These are phyloP conservation scores for Zosterops lateralis DNA, from an alignment of 2,113 vertebrate species.

Conservation along the genomic window DNA sequence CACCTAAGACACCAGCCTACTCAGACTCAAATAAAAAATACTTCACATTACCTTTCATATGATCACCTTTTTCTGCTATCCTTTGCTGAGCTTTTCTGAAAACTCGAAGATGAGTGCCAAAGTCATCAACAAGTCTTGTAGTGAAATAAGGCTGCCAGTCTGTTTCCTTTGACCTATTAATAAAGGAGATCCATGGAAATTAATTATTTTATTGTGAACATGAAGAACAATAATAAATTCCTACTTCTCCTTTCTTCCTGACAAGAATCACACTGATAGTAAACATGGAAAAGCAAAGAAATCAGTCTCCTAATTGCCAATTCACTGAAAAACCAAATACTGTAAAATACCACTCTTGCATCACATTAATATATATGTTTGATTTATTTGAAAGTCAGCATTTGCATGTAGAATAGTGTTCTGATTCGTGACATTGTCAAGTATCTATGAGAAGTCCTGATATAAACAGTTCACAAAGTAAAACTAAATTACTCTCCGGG, in stretches of 20 bases:
- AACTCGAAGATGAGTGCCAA: conserved; percentile 95
- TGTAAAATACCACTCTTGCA: neutral
- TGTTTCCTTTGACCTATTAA: conserved; percentile 92
- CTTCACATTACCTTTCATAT: conserved; percentile 80
- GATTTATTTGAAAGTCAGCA: neutral
- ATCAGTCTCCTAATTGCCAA: neutral
- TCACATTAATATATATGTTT: neutral
- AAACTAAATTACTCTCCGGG: neutral
- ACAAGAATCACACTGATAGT: neutral
- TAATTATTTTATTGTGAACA: neutral
- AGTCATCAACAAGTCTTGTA: conserved; percentile 96
- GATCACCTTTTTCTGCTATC: conserved; percentile 88
- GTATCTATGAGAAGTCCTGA: neutral
- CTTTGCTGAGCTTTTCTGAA: conserved; percentile 97
- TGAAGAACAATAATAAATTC: neutral
- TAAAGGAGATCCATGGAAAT: neutral
- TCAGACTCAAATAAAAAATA: neutral
- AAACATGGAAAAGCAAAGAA: neutral
- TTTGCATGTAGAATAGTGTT: neutral
- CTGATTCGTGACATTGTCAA: neutral
- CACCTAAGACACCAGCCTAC: neutral
- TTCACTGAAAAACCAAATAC: neutral
- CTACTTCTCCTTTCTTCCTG: neutral
- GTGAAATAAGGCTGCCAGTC: conserved; percentile 99
- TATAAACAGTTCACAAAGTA: neutral